Evolutionary conservation across 2,113 vertebrate species (phyloP), one percentile per base, ranked within the genome.

Genomic region (Beaufortia kweichowensis): DNA sequence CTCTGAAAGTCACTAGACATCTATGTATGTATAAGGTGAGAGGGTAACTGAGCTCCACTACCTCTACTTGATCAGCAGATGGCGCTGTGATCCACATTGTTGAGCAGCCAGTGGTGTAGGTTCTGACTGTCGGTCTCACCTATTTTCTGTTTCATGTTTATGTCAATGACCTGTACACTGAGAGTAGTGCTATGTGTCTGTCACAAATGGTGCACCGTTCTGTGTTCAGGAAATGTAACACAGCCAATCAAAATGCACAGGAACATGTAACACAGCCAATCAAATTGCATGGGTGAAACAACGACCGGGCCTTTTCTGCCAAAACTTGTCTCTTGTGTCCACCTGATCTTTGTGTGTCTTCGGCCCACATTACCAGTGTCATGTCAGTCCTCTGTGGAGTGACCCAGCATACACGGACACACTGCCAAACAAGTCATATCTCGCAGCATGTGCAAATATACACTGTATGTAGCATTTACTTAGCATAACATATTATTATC

Each of bases 231-330:
- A 72, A 57, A 35, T 72, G 76, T 85, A 77, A 87, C 77, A 66
- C 82, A 80, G 79, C 75, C 69, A 84, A 76, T 73, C 69, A 76
- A 77, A 76, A 41, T 75, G 59, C 66, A 84, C 62, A 75, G 81
- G 28, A 79, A 81, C 66, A 74, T 77, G 78, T 82, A 80, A 82
- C 46, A 63, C 80, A 83, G 79, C 69, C 81, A 80, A 73, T 82
- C 75, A 75, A 77, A 76, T 77, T 83, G 83, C 78, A 83, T 70
- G 82, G 87, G 87, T 85, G 73, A 88, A 88, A 87, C 79, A 83
- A 84, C 84, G 82, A 82, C 79, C 72, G 69, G 81, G 83, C 76
- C 79, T 81, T 65, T 79, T 83, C 79, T 80, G 77, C 68, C 83
- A 87, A 87, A 82, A 77, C 71, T 46, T 65, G 2, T 71, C 67